A percentile compares a stretch with the other conserved stretches of the same genome.
Evolutionary conservation across 1,140 invertebrate genomes (phyloP).

Genomic region (Chironomus striatipennis): DNA sequence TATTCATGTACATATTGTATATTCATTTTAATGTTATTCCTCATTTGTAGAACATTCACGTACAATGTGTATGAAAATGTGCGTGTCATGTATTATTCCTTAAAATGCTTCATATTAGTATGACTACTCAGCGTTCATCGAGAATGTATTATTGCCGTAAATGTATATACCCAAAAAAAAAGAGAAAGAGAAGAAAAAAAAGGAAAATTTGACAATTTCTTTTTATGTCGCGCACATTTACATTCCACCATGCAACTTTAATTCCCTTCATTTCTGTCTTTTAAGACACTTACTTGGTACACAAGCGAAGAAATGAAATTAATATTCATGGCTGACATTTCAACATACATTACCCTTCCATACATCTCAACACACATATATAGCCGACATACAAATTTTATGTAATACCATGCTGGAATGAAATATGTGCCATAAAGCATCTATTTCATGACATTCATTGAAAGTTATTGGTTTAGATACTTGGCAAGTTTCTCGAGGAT

Average conservation of each 20-base stretch:
- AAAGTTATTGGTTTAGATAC: not conserved
- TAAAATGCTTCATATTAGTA: constrained; percentile 14
- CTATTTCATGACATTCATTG: not conserved
- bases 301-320: not conserved
- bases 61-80: constrained; percentile 16
- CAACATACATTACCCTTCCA: no score
- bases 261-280: not conserved
- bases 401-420: not conserved
- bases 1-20: not conserved
- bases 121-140: constrained; percentile 2
- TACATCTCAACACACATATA: not conserved
- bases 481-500: no score
- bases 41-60: constrained; percentile 20
- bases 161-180: not conserved
- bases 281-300: not conserved
- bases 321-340: not conserved
- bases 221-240: not conserved
- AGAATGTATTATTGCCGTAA: not conserved
- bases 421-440: constrained; percentile 8
- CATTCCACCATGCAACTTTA: constrained; percentile 6
- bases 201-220: no score
- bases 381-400: not conserved
- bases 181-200: not conserved
- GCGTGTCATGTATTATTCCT: constrained; percentile 21
- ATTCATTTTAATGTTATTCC: constrained; percentile 17